Evolutionary conservation across 2,888 invertebrate species (phyloP).

Genomic region (Leucophenga maculata): DNA sequence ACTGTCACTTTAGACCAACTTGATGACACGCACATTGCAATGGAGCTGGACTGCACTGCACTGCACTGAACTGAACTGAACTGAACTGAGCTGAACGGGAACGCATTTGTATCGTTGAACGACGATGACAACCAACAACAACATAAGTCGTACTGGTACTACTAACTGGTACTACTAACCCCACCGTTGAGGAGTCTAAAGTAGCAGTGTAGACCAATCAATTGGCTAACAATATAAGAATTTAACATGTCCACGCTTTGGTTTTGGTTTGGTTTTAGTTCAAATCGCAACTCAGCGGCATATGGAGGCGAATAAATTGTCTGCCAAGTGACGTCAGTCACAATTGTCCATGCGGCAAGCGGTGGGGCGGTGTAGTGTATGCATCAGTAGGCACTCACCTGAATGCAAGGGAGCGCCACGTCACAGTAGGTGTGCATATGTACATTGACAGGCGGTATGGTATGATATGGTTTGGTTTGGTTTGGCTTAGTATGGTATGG

Average conservation of each 20-base stretch:
- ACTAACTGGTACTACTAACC: not conserved
- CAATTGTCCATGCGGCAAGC: not conserved
- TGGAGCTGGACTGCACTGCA: not conserved
- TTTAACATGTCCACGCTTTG: constrained; percentile 24
- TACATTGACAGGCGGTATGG: constrained; percentile 20
- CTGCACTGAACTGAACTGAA: not conserved
- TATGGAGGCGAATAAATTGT: constrained; percentile 52
- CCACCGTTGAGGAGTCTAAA: not conserved
- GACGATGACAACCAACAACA: not conserved
- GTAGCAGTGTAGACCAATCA: constrained; percentile 8
- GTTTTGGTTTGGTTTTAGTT: not conserved
- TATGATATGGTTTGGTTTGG: too few species aligned
- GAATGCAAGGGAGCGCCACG: constrained; percentile 10
- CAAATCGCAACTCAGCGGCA: constrained; percentile 21
- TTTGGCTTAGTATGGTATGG: not conserved
- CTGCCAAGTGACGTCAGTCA: constrained; percentile 56
- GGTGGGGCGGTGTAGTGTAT: not conserved
- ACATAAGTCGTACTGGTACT: not conserved
- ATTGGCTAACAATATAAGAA: constrained; percentile 23
- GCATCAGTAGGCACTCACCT: not conserved
- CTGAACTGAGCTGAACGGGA: not conserved
- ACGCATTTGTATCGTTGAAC: constrained; percentile 16
- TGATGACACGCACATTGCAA: constrained; percentile 69
- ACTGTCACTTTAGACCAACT: constrained; percentile 70
- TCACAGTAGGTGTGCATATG: constrained; percentile 37